Conservation (phyloP, 2,888 invertebrate genomes). For the Acleris emargana region DNA sequence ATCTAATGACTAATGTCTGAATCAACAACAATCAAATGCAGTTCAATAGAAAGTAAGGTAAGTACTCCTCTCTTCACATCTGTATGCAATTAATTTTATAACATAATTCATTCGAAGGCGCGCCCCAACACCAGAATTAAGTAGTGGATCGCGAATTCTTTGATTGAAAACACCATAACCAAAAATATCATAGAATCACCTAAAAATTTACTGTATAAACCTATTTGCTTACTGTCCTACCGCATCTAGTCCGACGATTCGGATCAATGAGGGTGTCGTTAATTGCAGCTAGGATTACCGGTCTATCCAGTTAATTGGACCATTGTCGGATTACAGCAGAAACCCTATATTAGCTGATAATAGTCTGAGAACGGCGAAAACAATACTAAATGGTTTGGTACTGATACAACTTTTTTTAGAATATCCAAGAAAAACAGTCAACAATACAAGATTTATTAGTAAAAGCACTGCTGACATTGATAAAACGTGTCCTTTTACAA, state of each 20-base stretch:
- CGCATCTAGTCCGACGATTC: not conserved
- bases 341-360: slow-evolving; percentile 34
- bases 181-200: too few species aligned
- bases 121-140: too few species aligned
- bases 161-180: too few species aligned
- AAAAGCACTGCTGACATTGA: not conserved
- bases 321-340: slow-evolving; percentile 34
- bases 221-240: slow-evolving; percentile 5
- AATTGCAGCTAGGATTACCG: slow-evolving; percentile 27
- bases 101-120: too few species aligned
- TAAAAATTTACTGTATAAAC: not conserved
- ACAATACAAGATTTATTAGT: not conserved
- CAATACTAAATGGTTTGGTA: slow-evolving; percentile 29
- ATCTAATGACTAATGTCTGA: too few species aligned
- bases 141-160: too few species aligned
- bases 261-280: slow-evolving; percentile 22
- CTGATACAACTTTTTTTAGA: slow-evolving; percentile 24
- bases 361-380: slow-evolving; percentile 26
- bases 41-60: too few species aligned
- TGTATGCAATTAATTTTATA: too few species aligned
- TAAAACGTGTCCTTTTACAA: too few species aligned
- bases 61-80: too few species aligned
- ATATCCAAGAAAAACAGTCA: not conserved
- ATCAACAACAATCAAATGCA: too few species aligned
- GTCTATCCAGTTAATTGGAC: slow-evolving; percentile 27